These are phyloP conservation scores for Teleopsis dalmanni DNA, from an alignment of 1,140 invertebrate species.

Conservation along the genomic window DNA sequence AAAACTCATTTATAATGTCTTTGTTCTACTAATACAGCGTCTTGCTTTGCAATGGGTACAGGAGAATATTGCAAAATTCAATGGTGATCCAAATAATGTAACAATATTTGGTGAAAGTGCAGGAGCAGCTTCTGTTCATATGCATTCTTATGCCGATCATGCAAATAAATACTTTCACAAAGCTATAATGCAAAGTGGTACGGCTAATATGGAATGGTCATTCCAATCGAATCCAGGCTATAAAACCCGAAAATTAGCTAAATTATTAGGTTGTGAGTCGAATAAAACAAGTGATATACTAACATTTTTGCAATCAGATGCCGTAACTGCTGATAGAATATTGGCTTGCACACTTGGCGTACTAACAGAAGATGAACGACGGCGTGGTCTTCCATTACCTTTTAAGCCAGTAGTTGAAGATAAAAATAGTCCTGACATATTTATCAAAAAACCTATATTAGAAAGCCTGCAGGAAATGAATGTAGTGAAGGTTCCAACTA, in stretches of 20 bases:
- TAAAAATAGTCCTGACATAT: conserved; percentile 24
- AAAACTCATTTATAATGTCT: not conserved
- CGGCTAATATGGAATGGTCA: conserved; percentile 34
- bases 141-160: conserved; percentile 30
- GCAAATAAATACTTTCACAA: conserved; percentile 42
- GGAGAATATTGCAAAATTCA: conserved; percentile 54
- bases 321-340: conserved; percentile 13
- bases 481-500: conserved; percentile 39
- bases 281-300: conserved; percentile 15
- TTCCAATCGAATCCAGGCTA: conserved; percentile 9
- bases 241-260: conserved; percentile 23
- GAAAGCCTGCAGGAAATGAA: conserved; percentile 17
- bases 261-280: conserved; percentile 16
- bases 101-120: conserved; percentile 49
- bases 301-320: conserved; percentile 24
- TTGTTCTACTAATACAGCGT: conserved; percentile 18
- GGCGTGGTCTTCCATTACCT: conserved; percentile 27
- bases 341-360: conserved; percentile 19
- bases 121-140: conserved; percentile 42
- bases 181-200: conserved; percentile 46
- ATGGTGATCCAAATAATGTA: conserved; percentile 53
- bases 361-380: conserved; percentile 27
- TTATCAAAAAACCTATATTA: conserved; percentile 27
- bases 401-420: conserved; percentile 40
- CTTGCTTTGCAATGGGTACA: conserved; percentile 51